Conservation (phyloP, 2,797 vertebrate genomes). For the Notoglanidium macrostoma region DNA sequence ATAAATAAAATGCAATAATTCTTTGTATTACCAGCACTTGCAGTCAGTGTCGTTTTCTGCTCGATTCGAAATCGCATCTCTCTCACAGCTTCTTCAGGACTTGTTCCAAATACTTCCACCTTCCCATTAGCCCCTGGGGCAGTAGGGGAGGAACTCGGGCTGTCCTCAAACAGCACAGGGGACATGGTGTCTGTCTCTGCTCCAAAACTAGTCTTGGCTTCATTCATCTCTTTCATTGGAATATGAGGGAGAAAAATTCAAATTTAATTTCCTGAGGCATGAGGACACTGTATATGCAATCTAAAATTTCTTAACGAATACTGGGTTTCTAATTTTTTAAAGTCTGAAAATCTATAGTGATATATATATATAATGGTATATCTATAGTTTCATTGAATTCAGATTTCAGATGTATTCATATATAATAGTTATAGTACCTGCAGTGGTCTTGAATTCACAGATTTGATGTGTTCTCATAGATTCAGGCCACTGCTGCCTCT, state of each 20-base stretch:
- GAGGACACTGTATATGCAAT: neutral
- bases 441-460: slow-evolving; percentile 47
- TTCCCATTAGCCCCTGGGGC: slow-evolving; percentile 31
- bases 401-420: neutral
- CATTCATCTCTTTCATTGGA: slow-evolving; percentile 56
- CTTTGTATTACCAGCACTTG: slow-evolving; percentile 87
- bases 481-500: slow-evolving; percentile 86
- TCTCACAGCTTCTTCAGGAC: slow-evolving; percentile 88
- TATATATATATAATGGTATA: neutral
- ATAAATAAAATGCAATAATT: neutral
- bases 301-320: neutral
- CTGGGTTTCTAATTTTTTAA: neutral
- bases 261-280: neutral
- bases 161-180: slow-evolving; percentile 89
- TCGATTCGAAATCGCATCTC: slow-evolving; percentile 97
- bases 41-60: slow-evolving; percentile 90
- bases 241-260: neutral
- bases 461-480: slow-evolving; percentile 77
- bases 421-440: slow-evolving; percentile 52
- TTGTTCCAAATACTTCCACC: slow-evolving; percentile 83
- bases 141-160: slow-evolving; percentile 60
- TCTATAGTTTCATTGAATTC: too few relatives aligned
- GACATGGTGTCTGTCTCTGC: slow-evolving; percentile 70
- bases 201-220: slow-evolving; percentile 19
- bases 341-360: neutral